phyloP scores from a whole-genome alignment of 2,888 invertebrate genomes.

The Drosophila macrothrix region DNA sequence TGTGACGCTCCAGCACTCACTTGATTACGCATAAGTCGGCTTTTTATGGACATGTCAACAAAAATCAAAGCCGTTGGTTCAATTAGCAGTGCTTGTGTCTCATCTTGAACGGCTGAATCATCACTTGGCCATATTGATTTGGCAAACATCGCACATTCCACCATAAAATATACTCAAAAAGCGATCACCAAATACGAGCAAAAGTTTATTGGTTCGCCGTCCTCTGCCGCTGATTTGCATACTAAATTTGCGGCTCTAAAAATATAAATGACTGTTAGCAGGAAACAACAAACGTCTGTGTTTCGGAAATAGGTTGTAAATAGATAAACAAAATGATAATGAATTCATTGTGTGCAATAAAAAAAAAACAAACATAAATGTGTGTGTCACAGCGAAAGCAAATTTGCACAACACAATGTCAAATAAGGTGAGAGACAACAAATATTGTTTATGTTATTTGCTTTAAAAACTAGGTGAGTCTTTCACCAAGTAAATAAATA shows the following conservation, averaged over 20 bases:
- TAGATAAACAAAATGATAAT: slow-evolving; percentile 21
- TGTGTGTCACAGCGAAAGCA: slow-evolving; percentile 24
- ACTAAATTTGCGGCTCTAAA: slow-evolving; percentile 38
- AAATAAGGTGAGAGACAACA: slow-evolving; percentile 4
- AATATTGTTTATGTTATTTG: background rate
- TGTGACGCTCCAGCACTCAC: slow-evolving; percentile 36
- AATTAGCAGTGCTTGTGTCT: slow-evolving; percentile 44
- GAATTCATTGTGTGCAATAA: slow-evolving; percentile 24
- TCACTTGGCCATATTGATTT: slow-evolving; percentile 49
- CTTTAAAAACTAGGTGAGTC: background rate
- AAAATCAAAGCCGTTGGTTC: slow-evolving; percentile 21
- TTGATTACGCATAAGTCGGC: slow-evolving; percentile 51
- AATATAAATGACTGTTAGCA: slow-evolving; percentile 45
- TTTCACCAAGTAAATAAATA: background rate
- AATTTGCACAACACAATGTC: slow-evolving; percentile 1
- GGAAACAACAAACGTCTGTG: slow-evolving; percentile 41
- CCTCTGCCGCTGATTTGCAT: slow-evolving; percentile 43
- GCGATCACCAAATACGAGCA: slow-evolving; percentile 62
- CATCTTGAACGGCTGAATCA: slow-evolving; percentile 56
- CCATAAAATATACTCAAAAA: slow-evolving; percentile 50
- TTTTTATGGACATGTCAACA: slow-evolving; percentile 58
- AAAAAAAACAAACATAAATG: slow-evolving; percentile 6
- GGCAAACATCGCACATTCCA: slow-evolving; percentile 71
- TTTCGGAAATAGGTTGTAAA: slow-evolving; percentile 45
- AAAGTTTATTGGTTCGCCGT: slow-evolving; percentile 57